A percentile compares a stretch with the other conserved stretches of the same genome.
These are phyloP conservation scores for Serilophus lunatus DNA, from an alignment of 2,113 vertebrate species.

Conservation along the genomic window DNA sequence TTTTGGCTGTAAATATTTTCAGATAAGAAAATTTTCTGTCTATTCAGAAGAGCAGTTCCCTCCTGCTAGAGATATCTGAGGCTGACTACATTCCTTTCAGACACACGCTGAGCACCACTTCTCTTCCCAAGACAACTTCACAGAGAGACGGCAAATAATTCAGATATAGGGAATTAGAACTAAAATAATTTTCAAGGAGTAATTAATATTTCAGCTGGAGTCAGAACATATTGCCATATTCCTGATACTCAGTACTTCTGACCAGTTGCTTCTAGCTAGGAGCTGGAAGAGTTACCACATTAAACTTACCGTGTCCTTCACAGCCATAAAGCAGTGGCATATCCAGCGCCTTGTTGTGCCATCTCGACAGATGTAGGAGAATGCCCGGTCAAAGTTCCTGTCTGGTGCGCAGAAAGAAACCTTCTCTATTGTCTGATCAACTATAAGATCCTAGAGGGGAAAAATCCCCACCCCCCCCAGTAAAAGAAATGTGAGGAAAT, in stretches of 20 bases:
- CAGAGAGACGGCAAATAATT: not conserved
- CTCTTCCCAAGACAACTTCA: not conserved
- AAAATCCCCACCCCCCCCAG: not conserved
- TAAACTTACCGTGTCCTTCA: slow-evolving; percentile 94
- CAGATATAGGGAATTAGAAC: not conserved
- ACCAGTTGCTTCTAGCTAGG: not conserved
- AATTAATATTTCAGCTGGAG: not conserved
- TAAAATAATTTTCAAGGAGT: not conserved
- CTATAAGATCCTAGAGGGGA: slow-evolving; percentile 88
- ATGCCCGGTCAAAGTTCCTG: slow-evolving; percentile 96
- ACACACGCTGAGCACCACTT: not conserved
- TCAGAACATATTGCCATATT: not conserved
- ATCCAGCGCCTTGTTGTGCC: slow-evolving; percentile 99
- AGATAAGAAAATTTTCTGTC: slow-evolving; percentile 8
- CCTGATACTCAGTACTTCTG: not conserved
- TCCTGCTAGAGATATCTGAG: slow-evolving; percentile 13
- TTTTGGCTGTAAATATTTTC: slow-evolving; percentile 34
- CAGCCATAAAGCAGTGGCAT: slow-evolving; percentile 98
- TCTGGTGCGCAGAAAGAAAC: slow-evolving; percentile 99
- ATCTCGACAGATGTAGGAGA: slow-evolving; percentile 98
- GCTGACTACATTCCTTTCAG: slow-evolving; percentile 2
- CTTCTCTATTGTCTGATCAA: slow-evolving; percentile 99
- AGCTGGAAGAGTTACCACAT: not conserved
- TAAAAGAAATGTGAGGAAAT: not conserved
- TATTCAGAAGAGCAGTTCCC: slow-evolving; percentile 36